Conservation (phyloP, 2,797 vertebrate genomes). For the Remorina albescens region DNA sequence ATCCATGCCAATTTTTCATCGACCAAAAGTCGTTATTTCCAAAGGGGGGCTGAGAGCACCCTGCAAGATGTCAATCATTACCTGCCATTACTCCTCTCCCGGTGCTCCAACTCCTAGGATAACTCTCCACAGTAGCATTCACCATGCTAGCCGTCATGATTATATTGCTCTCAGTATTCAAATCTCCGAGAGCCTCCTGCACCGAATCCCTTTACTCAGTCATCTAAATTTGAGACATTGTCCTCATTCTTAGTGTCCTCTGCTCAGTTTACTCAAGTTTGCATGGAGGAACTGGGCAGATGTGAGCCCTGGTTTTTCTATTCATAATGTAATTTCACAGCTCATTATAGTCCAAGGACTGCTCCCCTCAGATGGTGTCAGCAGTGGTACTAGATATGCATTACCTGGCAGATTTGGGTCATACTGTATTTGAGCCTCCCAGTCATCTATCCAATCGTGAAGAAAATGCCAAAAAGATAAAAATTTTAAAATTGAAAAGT, state of each 20-base stretch:
- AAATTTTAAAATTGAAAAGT: slow-evolving; percentile 8
- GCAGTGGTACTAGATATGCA: slow-evolving; percentile 61
- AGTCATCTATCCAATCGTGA: slow-evolving; percentile 30
- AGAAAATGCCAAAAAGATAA: slow-evolving; percentile 15
- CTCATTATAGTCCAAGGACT: slow-evolving; percentile 78
- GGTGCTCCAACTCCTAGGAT: slow-evolving; percentile 66
- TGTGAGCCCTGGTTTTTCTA: slow-evolving; percentile 55
- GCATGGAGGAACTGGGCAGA: slow-evolving; percentile 67
- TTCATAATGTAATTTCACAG: slow-evolving; percentile 83
- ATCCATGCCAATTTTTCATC: slow-evolving; percentile 64
- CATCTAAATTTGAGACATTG: slow-evolving; percentile 68
- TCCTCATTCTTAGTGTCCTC: slow-evolving; percentile 67
- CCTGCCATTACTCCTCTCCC: slow-evolving; percentile 63
- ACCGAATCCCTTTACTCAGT: slow-evolving; percentile 50
- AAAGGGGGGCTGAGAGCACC: slow-evolving; percentile 45
- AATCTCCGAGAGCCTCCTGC: slow-evolving; percentile 58
- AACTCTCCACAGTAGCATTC: slow-evolving; percentile 61
- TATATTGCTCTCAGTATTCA: slow-evolving; percentile 56
- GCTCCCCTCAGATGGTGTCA: slow-evolving; percentile 73
- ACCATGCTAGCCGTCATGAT: slow-evolving; percentile 62
- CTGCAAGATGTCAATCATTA: slow-evolving; percentile 70
- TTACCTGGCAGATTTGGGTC: slow-evolving; percentile 76
- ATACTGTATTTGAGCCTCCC: slow-evolving; percentile 44
- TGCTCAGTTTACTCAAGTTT: slow-evolving; percentile 62
- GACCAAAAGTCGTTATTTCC: slow-evolving; percentile 45